phyloP scores from a whole-genome alignment of 2,113 vertebrate species.

The Oxyruncus cristatus region DNA sequence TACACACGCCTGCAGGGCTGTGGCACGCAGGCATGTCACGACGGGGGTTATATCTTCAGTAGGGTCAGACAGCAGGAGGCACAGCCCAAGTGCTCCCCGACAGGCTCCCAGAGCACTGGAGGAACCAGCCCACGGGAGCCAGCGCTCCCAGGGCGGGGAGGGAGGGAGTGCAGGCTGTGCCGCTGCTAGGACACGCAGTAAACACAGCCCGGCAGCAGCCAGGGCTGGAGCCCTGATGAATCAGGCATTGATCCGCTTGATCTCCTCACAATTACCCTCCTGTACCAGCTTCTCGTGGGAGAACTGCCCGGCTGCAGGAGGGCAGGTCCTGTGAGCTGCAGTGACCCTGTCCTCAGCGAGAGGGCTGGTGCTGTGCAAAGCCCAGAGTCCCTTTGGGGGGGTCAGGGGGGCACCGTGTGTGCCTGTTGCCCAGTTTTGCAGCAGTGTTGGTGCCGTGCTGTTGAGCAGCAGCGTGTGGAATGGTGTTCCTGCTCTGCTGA shows the following conservation, averaged over 20 bases:
- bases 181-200: slow-evolving; percentile 12
- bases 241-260: neutral
- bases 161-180: neutral
- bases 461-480: accelerated
- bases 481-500: neutral
- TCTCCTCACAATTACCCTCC: neutral
- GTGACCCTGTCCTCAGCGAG: neutral
- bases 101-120: accelerated
- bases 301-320: accelerated
- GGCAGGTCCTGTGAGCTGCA: neutral
- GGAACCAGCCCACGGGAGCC: neutral
- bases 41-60: accelerated
- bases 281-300: accelerated
- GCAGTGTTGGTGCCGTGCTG: accelerated
- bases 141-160: neutral
- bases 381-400: neutral
- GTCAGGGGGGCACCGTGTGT: accelerated
- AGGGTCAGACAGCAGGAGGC: accelerated
- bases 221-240: accelerated
- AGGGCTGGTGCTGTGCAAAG: neutral
- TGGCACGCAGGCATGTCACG: neutral
- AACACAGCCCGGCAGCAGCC: neutral
- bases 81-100: accelerated
- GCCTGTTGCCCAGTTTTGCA: neutral
- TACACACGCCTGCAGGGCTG: neutral